Percentiles rank a stretch among this genome's conserved stretches.
These are phyloP conservation scores for Urocitellus parryii DNA, from an alignment of 2,113 vertebrate genomes.

Conservation along the genomic window DNA sequence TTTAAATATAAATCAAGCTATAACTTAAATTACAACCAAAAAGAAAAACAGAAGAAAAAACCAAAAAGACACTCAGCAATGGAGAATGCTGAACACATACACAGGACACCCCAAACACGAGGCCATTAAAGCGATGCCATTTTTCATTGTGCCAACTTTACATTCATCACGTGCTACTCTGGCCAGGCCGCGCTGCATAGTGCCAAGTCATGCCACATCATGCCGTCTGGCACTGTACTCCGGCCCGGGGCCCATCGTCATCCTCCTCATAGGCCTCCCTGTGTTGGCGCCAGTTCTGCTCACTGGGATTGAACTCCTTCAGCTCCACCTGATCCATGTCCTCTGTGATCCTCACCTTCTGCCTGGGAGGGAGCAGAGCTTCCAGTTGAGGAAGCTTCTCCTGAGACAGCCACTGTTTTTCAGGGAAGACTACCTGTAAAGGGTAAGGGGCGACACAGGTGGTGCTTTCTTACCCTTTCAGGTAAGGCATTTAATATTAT, in stretches of 20 bases:
- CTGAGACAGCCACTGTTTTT: slow-evolving; percentile 93
- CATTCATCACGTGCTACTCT: slow-evolving; percentile 63
- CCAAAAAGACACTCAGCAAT: slow-evolving; percentile 80
- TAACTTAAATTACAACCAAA: slow-evolving; percentile 83
- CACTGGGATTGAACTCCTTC: slow-evolving; percentile 88
- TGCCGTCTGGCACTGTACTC: slow-evolving; percentile 96
- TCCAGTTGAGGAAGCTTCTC: slow-evolving; percentile 93
- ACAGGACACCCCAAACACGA: slow-evolving; percentile 79
- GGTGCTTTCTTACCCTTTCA: neutral
- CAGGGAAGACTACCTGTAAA: slow-evolving; percentile 94
- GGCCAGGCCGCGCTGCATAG: neutral
- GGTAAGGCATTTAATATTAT: accelerated
- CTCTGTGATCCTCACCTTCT: slow-evolving; percentile 92
- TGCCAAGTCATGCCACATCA: slow-evolving; percentile 72
- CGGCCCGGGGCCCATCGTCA: slow-evolving; percentile 88
- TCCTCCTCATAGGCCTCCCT: slow-evolving; percentile 94
- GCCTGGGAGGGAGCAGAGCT: slow-evolving; percentile 92
- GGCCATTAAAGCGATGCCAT: slow-evolving; percentile 81
- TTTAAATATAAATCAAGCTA: slow-evolving; percentile 84
- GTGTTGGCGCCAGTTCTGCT: slow-evolving; percentile 87
- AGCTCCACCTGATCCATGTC: slow-evolving; percentile 97
- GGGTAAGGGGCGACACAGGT: neutral
- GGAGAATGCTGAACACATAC: slow-evolving; percentile 83
- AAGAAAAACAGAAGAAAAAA: neutral
- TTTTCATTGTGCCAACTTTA: slow-evolving; percentile 85